These are phyloP conservation scores for Acanthosepion esculentum DNA, from an alignment of 2,888 invertebrate species.

Conservation along the genomic window DNA sequence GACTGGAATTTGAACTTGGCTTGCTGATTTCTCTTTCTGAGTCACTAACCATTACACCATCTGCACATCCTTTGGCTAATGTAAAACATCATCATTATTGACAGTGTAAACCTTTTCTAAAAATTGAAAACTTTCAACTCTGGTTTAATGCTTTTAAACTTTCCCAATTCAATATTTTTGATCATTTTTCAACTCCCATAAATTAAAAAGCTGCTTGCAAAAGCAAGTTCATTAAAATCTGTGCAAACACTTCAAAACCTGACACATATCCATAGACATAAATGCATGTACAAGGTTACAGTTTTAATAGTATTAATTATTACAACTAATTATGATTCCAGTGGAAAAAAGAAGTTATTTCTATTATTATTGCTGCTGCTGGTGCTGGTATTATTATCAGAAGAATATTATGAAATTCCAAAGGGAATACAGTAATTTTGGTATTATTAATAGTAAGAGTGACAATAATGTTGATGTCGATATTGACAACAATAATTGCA, in stretches of 20 bases:
- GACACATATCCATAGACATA: background rate
- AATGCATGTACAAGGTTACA: background rate
- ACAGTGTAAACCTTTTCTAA: background rate
- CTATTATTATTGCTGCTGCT: background rate
- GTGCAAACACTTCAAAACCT: background rate
- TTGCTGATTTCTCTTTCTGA: no score
- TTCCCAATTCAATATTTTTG: background rate
- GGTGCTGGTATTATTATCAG: background rate
- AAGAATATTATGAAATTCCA: background rate
- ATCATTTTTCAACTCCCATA: background rate
- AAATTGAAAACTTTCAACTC: background rate
- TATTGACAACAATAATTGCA: background rate
- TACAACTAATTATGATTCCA: background rate
- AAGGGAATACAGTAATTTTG: background rate
- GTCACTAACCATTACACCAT: no score
- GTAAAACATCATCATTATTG: background rate
- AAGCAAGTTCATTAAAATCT: background rate
- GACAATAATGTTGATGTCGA: background rate
- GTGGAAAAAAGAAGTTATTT: background rate
- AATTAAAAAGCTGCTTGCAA: background rate
- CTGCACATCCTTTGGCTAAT: background rate
- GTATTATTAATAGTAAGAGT: background rate
- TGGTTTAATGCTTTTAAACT: background rate
- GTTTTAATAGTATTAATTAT: slow-evolving; percentile 12
- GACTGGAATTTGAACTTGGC: no score